phyloP scores from a whole-genome alignment of 92 coral and sea anemone species.

The Epizoanthus scotinus region DNA sequence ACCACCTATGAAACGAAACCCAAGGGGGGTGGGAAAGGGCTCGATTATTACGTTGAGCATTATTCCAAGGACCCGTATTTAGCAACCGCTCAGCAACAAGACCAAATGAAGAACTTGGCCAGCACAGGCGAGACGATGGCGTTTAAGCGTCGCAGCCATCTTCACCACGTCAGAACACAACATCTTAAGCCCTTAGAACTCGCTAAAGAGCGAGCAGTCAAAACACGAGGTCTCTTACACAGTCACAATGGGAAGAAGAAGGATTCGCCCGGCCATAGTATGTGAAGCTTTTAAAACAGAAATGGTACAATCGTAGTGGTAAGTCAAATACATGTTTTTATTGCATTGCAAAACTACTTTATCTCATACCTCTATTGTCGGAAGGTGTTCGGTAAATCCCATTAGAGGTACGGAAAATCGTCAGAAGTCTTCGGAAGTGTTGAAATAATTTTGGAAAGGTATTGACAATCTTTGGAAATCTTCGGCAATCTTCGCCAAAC shows the following conservation, averaged over 20 bases:
- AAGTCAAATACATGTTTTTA: no score
- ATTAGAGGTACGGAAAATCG: no score
- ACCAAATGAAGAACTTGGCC: constrained; percentile 61
- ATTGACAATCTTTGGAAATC: no score
- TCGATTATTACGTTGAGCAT: constrained; percentile 73
- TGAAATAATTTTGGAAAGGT: no score
- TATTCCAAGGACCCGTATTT: constrained; percentile 81
- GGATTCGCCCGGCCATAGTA: background rate
- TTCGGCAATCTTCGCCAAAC: no score
- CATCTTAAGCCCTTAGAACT: background rate
- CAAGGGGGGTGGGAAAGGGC: constrained; percentile 20
- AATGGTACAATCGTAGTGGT: no score
- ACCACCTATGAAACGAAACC: background rate
- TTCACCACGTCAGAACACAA: background rate
- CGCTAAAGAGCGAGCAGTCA: background rate
- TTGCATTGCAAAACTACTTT: no score
- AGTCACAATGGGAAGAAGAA: background rate
- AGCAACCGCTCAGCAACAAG: constrained; percentile 77
- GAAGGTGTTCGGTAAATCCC: no score
- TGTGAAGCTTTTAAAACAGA: background rate
- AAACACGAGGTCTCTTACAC: background rate
- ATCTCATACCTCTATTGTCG: no score
- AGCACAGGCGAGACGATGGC: constrained; percentile 12
- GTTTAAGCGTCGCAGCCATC: background rate
- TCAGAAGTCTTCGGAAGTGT: no score